Evolutionary conservation across 2,113 vertebrate genomes (phyloP), one percentile per base, ranked within the genome.

Genomic region (Oryzias javanicus): DNA sequence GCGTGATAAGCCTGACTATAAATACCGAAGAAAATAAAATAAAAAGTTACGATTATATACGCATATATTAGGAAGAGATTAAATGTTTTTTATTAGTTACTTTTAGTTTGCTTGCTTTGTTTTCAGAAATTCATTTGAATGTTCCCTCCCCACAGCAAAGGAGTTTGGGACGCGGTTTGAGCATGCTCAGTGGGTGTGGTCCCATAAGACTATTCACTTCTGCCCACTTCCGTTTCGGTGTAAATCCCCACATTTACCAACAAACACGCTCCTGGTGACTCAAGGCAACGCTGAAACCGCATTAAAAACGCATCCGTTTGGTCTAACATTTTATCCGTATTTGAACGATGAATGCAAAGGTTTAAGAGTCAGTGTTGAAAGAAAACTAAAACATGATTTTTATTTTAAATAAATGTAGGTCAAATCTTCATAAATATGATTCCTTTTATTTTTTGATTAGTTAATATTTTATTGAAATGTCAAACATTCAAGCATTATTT

Each of bases 151-250:
- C 3, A 19, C 20, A 40, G 27, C 20, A 14, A 14, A 14, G 13
- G 1, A 4, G 17, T 18, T 35, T 40, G 2, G 1, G 19, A 42
- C 44, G 42, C 10, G 4, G 51, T 46, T 46, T 6, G 2, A 4
- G 1, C 47, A 18, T 1, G 35, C 10, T 29, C 0, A 6, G 48
- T 57, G 22, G 78, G 51, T 5, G 51, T 53, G 29, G 29, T 50
- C 49, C 49, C 15, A 5, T 42, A 2, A 54, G 57, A 76, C 60
- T 19, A 47, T 42, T 74, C 70, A 54, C 64, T 29, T 7, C 56
- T n/a, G 15, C n/a, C 3, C 8, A 48, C 69, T 85, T 87, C 78
- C 78, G 78, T 0, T 17, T 81, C 78, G 15, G 59, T 16, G 42
- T 63, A 54, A 72, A 74, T 17, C 19, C 42, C 54, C 49, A 16